These are phyloP conservation scores for Amblyornis subalaris DNA, from an alignment of 2,113 vertebrate species.

Conservation along the genomic window DNA sequence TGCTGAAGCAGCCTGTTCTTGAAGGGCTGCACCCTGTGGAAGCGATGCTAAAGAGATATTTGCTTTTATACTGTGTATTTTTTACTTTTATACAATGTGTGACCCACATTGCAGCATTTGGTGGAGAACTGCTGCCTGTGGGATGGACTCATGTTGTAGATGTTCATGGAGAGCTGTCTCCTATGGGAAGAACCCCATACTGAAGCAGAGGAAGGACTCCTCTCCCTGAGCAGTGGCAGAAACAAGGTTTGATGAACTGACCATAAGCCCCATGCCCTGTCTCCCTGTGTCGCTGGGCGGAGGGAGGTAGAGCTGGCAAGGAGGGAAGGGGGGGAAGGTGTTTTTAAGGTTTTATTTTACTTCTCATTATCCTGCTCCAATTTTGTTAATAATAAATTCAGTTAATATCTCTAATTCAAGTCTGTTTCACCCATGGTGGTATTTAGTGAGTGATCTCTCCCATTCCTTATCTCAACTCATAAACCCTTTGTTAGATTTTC, in stretches of 20 bases:
- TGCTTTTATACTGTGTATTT: too few species aligned
- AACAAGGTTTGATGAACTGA: neutral
- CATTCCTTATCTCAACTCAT: neutral
- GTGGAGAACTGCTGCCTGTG: fast-evolving
- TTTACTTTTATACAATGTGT: neutral
- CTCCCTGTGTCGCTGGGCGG: neutral
- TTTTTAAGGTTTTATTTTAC: neutral
- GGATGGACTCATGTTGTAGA: too few species aligned
- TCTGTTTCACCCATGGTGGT: neutral
- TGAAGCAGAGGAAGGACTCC: neutral
- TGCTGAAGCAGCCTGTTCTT: neutral
- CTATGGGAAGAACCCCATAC: too few species aligned
- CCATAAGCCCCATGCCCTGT: neutral
- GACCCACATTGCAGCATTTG: neutral
- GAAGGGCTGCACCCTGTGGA: neutral
- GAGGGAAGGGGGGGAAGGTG: neutral
- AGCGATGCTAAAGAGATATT: too few species aligned
- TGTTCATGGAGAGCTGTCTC: too few species aligned
- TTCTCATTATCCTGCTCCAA: neutral
- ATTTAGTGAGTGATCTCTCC: neutral
- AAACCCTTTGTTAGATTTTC: neutral
- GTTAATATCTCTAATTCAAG: neutral
- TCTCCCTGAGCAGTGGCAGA: neutral
- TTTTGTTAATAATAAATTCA: neutral
- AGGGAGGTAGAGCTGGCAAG: neutral